Evolutionary conservation across 2,888 invertebrate species (phyloP).

Genomic region (Agrilus cyanescens): DNA sequence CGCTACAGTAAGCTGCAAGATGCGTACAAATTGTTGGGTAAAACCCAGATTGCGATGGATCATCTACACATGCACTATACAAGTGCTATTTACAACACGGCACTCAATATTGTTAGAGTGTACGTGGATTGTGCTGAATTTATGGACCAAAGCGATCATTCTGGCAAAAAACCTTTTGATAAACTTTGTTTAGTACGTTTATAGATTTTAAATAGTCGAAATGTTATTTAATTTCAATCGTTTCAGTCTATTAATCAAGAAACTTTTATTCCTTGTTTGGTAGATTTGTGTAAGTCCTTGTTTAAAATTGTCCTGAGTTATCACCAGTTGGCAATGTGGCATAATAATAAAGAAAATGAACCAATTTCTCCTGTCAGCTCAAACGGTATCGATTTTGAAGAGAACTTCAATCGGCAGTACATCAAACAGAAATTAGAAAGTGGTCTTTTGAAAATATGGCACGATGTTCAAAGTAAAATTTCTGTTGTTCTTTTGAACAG

Average conservation of each 20-base stretch:
- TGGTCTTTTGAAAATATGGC: conserved; percentile 80
- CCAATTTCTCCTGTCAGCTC: conserved; percentile 21
- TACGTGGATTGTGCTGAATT: conserved; percentile 35
- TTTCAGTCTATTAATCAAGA: conserved; percentile 42
- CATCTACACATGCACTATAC: conserved; percentile 92
- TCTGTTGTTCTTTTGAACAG: conserved; percentile 67
- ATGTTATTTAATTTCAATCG: not conserved
- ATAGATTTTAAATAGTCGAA: not conserved
- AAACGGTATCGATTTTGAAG: conserved; percentile 40
- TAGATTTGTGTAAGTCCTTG: conserved; percentile 76
- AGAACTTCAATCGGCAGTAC: conserved; percentile 60
- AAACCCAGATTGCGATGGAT: conserved; percentile 77
- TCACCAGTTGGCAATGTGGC: conserved; percentile 66
- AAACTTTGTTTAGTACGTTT: conserved; percentile 57
- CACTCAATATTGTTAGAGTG: conserved; percentile 44
- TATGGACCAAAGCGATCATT: conserved; percentile 32
- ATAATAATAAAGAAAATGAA: conserved; percentile 34
- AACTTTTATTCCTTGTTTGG: conserved; percentile 60
- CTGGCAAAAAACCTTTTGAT: conserved; percentile 62
- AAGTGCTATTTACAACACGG: conserved; percentile 77
- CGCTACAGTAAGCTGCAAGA: conserved; percentile 74
- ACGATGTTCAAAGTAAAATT: conserved; percentile 87
- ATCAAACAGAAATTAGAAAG: conserved; percentile 81
- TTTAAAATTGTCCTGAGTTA: conserved; percentile 74
- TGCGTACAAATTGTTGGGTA: conserved; percentile 81